Percentiles rank a stretch among this genome's conserved stretches.
phyloP scores from a whole-genome alignment of 1,140 invertebrate genomes.

The Cotesia vestalis region DNA sequence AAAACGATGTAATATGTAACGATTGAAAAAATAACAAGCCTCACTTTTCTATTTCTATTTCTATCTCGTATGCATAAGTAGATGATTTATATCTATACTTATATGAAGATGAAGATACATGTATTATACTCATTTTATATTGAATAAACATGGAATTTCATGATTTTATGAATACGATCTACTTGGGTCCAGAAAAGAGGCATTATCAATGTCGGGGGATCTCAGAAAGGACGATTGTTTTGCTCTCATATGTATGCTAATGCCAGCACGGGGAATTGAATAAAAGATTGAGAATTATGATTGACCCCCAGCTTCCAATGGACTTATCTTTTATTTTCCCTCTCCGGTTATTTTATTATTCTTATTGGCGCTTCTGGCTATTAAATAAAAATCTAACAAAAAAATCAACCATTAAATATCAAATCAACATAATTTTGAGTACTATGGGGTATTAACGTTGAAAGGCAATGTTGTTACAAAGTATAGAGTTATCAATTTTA shows the following conservation, averaged over 20 bases:
- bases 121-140: slow-evolving; percentile 47
- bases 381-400: slow-evolving; percentile 9
- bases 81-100: slow-evolving; percentile 2
- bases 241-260: slow-evolving; percentile 62
- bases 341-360: slow-evolving; percentile 8
- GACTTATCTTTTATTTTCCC: slow-evolving; percentile 36
- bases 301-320: slow-evolving; percentile 41
- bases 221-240: slow-evolving; percentile 51
- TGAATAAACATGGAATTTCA: slow-evolving; percentile 66
- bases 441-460: no score
- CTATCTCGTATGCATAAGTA: background rate
- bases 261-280: slow-evolving; percentile 59
- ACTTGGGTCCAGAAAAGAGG: slow-evolving; percentile 29
- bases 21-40: background rate
- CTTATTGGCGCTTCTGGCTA: background rate
- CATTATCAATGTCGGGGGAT: slow-evolving; percentile 44
- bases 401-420: background rate
- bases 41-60: background rate
- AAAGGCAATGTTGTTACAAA: no score
- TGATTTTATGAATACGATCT: slow-evolving; percentile 62
- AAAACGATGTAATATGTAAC: slow-evolving; percentile 8
- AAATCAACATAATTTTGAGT: no score
- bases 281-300: slow-evolving; percentile 64
- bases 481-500: no score
- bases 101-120: no score